These are phyloP conservation scores for Varecia variegata DNA, from an alignment of 2,797 vertebrate species.

Conservation along the genomic window DNA sequence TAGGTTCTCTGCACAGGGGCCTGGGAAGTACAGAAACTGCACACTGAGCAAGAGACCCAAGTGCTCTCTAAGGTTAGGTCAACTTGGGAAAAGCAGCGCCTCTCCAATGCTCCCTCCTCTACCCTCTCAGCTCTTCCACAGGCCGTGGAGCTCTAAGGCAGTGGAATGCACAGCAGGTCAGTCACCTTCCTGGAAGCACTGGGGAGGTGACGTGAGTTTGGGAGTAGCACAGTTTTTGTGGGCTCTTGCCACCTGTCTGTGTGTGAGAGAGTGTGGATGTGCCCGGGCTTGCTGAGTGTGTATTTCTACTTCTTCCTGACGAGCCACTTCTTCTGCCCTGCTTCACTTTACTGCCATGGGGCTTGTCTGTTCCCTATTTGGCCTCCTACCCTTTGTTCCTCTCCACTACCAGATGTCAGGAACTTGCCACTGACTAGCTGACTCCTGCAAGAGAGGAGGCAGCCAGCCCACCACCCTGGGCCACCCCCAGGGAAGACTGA, in stretches of 20 bases:
- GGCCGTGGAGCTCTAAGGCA: accelerated
- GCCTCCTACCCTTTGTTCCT: neutral
- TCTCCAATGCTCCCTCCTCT: neutral
- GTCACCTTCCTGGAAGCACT: neutral
- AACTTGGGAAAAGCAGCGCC: no score
- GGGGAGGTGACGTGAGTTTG: accelerated
- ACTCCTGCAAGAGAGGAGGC: neutral
- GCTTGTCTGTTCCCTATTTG: neutral
- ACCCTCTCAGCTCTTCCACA: neutral
- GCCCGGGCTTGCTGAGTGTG: neutral
- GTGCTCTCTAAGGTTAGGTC: neutral
- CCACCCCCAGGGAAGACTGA: neutral
- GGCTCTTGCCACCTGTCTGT: neutral
- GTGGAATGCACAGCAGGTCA: neutral
- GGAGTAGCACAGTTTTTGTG: neutral
- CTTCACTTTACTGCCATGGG: neutral
- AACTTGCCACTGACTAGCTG: neutral
- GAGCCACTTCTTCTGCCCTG: neutral
- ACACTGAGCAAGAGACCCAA: accelerated
- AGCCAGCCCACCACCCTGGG: neutral
- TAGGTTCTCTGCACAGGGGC: neutral
- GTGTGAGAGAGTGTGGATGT: neutral
- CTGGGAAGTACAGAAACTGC: neutral
- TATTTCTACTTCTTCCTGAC: neutral
- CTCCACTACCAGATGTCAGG: neutral